These are phyloP conservation scores for Heliconius ethilla DNA, from an alignment of 2,888 invertebrate species.

Conservation along the genomic window DNA sequence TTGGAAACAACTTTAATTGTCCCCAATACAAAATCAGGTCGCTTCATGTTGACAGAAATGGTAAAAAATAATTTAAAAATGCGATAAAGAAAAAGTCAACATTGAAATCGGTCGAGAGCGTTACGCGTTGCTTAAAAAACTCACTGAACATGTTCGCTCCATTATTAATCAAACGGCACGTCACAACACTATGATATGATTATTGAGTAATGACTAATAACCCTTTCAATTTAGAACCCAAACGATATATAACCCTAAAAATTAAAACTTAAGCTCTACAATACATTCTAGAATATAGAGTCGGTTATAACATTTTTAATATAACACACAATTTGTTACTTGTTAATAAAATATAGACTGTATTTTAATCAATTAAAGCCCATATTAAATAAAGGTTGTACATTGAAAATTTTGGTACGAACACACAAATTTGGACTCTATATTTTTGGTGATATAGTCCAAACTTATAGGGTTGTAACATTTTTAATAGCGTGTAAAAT, in stretches of 20 bases:
- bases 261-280: background rate
- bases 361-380: slow-evolving; percentile 39
- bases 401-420: slow-evolving; percentile 8
- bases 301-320: slow-evolving; percentile 49
- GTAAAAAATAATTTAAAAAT: slow-evolving; percentile 40
- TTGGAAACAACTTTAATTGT: too few relatives aligned
- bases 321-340: slow-evolving; percentile 41
- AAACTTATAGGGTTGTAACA: slow-evolving; percentile 42
- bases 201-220: slow-evolving; percentile 77
- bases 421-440: slow-evolving; percentile 37
- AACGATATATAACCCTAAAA: slow-evolving; percentile 34
- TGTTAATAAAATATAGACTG: slow-evolving; percentile 45
- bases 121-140: slow-evolving; percentile 68
- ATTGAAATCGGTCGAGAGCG: slow-evolving; percentile 56
- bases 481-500: slow-evolving; percentile 69
- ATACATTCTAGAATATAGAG: background rate
- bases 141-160: slow-evolving; percentile 71
- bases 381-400: slow-evolving; percentile 34
- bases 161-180: slow-evolving; percentile 80
- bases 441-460: slow-evolving; percentile 26
- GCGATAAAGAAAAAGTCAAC: slow-evolving; percentile 42
- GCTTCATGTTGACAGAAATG: slow-evolving; percentile 40
- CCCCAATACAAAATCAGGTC: slow-evolving; percentile 30
- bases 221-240: slow-evolving; percentile 48
- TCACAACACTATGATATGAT: slow-evolving; percentile 80